Percentiles rank a stretch among this genome's conserved stretches.
These are phyloP conservation scores for Anagrus nilaparvatae DNA, from an alignment of 1,140 invertebrate genomes.

Conservation along the genomic window DNA sequence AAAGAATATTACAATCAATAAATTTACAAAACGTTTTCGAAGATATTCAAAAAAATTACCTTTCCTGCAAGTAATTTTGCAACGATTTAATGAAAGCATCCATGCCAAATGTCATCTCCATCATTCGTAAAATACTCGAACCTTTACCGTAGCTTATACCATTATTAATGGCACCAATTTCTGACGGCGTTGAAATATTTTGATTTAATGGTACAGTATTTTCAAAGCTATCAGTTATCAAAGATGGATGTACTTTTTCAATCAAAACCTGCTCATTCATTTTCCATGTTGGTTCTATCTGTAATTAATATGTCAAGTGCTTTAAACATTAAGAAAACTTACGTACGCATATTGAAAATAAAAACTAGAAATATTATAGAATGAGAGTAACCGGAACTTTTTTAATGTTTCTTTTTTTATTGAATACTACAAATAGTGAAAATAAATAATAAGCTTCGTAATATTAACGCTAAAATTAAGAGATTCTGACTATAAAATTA, in stretches of 20 bases:
- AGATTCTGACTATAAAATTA: too few species aligned
- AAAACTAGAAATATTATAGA: neutral
- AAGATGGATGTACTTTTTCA: constrained; percentile 23
- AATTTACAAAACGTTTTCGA: too few species aligned
- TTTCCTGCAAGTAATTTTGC: constrained; percentile 41
- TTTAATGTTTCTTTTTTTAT: too few species aligned
- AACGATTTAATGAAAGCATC: constrained; percentile 52
- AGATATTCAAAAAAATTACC: too few species aligned
- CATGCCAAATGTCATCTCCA: constrained; percentile 59
- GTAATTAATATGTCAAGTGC: too few species aligned
- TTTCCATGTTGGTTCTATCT: constrained; percentile 42
- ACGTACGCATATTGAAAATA: too few species aligned
- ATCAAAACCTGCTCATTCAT: constrained; percentile 44
- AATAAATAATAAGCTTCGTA: too few species aligned
- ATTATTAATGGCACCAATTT: constrained; percentile 58
- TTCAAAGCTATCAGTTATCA: constrained; percentile 22
- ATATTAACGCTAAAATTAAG: neutral
- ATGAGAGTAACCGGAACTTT: neutral
- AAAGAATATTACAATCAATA: too few species aligned
- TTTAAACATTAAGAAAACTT: too few species aligned
- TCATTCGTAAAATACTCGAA: constrained; percentile 62
- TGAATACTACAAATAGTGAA: too few species aligned
- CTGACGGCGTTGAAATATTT: constrained; percentile 29
- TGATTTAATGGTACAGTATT: constrained; percentile 25
- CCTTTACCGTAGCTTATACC: constrained; percentile 64